These are phyloP conservation scores for Sebastes minor DNA, from an alignment of 2,797 vertebrate genomes.

Conservation along the genomic window DNA sequence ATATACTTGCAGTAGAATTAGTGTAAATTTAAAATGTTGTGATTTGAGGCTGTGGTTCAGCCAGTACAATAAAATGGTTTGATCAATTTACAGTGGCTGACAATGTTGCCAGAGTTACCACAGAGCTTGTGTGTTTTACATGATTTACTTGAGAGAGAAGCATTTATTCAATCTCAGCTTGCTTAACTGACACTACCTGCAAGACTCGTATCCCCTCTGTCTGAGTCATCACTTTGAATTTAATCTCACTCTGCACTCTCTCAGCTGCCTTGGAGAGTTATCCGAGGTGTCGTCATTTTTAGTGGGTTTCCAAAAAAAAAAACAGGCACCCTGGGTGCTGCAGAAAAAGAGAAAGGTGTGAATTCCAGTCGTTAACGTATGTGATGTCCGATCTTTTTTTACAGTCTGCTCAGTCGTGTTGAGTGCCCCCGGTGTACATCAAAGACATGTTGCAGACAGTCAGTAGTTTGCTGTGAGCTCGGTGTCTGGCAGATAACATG, in stretches of 20 bases:
- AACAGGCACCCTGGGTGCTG: neutral
- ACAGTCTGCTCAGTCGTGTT: neutral
- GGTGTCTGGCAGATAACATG: constrained; percentile 29
- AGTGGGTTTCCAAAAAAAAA: neutral
- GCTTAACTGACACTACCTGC: neutral
- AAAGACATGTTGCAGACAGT: neutral
- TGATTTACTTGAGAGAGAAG: neutral
- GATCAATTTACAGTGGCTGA: neutral
- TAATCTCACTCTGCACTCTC: neutral
- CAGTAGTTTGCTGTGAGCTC: constrained; percentile 3
- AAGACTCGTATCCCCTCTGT: neutral
- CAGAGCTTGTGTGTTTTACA: neutral
- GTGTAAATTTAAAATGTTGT: neutral
- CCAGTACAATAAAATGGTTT: neutral
- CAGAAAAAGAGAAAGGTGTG: neutral
- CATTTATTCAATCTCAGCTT: neutral
- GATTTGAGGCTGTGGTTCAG: neutral
- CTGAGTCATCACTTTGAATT: neutral
- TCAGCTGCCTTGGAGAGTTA: neutral
- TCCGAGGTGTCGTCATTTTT: neutral
- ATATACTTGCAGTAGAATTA: neutral
- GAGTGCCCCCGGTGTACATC: neutral
- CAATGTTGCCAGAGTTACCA: neutral
- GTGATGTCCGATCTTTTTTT: neutral
- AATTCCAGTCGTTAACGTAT: neutral